Conservation (phyloP, 1,140 invertebrate species). For the Saccostrea cuccullata region DNA sequence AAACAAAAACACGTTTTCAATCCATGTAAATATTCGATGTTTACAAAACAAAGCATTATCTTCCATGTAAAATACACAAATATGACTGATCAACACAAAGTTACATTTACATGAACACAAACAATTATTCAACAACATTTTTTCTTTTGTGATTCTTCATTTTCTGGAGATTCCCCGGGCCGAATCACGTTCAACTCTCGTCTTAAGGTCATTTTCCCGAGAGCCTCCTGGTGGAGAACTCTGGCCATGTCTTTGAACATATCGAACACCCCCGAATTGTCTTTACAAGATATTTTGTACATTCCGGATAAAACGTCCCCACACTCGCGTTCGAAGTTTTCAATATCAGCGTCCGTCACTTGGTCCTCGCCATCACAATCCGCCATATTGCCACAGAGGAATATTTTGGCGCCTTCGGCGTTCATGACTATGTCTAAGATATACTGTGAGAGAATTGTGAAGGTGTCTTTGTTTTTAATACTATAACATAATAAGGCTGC, state of each 20-base stretch:
- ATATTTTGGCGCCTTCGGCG: constrained; percentile 74
- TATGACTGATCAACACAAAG: constrained; percentile 39
- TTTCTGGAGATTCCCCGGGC: constrained; percentile 70
- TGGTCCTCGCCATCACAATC: constrained; percentile 79
- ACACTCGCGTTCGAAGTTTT: constrained; percentile 94
- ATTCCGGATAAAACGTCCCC: constrained; percentile 92
- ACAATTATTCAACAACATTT: constrained; percentile 61
- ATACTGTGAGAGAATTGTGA: constrained; percentile 74
- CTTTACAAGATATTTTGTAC: constrained; percentile 95
- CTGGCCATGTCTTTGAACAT: constrained; percentile 93
- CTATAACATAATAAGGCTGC: constrained; percentile 80
- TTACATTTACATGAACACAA: neutral
- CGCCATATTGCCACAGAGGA: constrained; percentile 72
- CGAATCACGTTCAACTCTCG: constrained; percentile 67
- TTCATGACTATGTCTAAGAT: constrained; percentile 76
- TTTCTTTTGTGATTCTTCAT: constrained; percentile 54
- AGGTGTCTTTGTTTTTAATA: constrained; percentile 86
- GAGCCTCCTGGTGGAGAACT: constrained; percentile 67
- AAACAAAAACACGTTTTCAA: neutral
- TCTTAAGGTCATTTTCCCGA: constrained; percentile 70
- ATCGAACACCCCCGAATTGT: constrained; percentile 90
- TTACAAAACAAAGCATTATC: neutral
- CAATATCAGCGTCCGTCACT: constrained; percentile 93
- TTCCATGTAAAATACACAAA: constrained; percentile 24
- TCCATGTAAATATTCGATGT: neutral